Conservation (phyloP, 2,888 invertebrate species). For the Erpobdella octoculata region DNA sequence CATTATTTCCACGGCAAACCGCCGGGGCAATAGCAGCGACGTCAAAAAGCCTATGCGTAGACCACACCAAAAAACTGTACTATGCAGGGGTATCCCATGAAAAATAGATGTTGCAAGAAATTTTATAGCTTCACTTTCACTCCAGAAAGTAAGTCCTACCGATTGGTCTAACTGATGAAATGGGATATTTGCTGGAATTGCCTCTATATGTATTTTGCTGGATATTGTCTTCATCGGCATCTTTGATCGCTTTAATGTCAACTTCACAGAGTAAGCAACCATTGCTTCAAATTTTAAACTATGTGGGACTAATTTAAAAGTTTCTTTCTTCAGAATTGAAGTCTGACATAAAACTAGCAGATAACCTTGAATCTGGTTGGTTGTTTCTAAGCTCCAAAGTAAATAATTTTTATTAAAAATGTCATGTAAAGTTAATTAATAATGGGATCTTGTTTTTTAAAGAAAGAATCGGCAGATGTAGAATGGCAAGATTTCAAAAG, state of each 20-base stretch:
- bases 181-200: neutral
- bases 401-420: neutral
- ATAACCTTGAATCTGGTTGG: neutral
- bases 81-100: too few species aligned
- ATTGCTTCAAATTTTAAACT: too few species aligned
- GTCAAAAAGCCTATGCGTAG: too few species aligned
- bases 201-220: neutral
- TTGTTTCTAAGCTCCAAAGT: neutral
- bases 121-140: too few species aligned
- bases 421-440: neutral
- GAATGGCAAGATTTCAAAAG: slow-evolving; percentile 19
- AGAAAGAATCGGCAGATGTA: neutral
- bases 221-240: neutral
- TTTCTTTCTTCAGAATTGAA: neutral
- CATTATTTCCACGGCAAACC: too few species aligned
- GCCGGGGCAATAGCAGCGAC: too few species aligned
- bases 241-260: neutral
- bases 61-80: too few species aligned
- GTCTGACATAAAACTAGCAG: neutral
- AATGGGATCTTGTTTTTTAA: neutral
- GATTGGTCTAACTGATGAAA: too few species aligned
- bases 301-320: too few species aligned
- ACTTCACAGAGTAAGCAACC: neutral
- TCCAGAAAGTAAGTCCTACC: too few species aligned
- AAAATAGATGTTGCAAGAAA: too few species aligned